Evolutionary conservation across 2,888 invertebrate genomes (phyloP), one percentile per base, ranked within the genome.

Genomic region (Tethea ocularis): DNA sequence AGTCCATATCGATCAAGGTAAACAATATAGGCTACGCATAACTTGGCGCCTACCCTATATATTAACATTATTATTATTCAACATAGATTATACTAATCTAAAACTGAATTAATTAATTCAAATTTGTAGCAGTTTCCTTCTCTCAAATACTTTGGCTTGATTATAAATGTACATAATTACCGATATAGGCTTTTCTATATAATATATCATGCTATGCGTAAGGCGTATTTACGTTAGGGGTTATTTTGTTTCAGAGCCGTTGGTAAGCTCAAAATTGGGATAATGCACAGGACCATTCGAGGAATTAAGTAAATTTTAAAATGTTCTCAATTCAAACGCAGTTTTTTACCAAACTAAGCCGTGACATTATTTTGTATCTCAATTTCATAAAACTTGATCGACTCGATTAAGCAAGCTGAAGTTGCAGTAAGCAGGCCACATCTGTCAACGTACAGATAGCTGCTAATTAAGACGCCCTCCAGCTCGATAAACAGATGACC

Each of bases 101-200:
- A 75, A 75, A 72, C 75, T 70, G 75, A 73, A 72, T 75, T 75
- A 75, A 72, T 72, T 72, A 29, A 56, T 59, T 72, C 67, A 66
- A 70, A 69, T 74, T 80, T 72, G 64, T 57, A 62, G 55, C 68
- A 64, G 71, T 73, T 72, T 74, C 71, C 66, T 63, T 64, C 63
- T 60, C 66, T 67, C 72, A 77, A 82, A 66, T 68, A 54, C 55
- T 55, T 55, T 52, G 33, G 38, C 41, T 61, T 63, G 72, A 78
- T 82, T 80, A 78, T 72, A 68, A 75, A 82, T 80, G 81, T 78
- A 82, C 78, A 78, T 81, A 81, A 78, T 80, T 75, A 69, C 58
- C 56, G 57, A 29, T 64, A 71, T 61, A 64, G 61, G 58, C 58
- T 62, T 58, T 62, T 65, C 55, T 33, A 54, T 33, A 52, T 64